Percentiles rank a stretch among this genome's conserved stretches.
phyloP scores from a whole-genome alignment of 2,113 vertebrate genomes.

The Hypanus sabinus region DNA sequence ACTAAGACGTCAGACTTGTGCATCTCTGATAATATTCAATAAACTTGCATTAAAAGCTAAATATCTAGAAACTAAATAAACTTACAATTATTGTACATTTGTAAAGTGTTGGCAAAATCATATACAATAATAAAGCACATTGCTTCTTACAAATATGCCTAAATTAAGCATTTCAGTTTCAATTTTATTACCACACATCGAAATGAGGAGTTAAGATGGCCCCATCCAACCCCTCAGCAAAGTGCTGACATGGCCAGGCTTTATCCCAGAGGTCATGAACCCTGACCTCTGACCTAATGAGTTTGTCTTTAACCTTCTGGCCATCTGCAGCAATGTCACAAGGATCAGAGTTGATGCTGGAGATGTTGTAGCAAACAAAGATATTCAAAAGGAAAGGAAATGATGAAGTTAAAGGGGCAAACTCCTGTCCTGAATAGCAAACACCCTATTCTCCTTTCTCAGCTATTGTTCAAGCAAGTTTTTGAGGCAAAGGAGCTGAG shows the following conservation, averaged over 20 bases:
- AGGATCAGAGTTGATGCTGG: not conserved
- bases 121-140: not conserved
- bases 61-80: not conserved
- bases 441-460: not conserved
- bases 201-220: not conserved
- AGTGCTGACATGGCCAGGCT: constrained; percentile 25
- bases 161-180: not conserved
- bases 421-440: not conserved
- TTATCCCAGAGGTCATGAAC: constrained; percentile 41
- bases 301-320: constrained; percentile 46
- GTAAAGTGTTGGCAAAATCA: not conserved
- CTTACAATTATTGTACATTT: not conserved
- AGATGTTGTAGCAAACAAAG: not conserved
- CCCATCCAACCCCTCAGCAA: constrained; percentile 38
- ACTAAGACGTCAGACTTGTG: not conserved
- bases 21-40: not conserved
- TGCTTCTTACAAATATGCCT: not conserved
- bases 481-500: not conserved
- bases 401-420: not conserved
- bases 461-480: not conserved
- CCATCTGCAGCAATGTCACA: constrained; percentile 41
- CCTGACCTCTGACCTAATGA: constrained; percentile 32
- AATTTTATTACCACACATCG: not conserved
- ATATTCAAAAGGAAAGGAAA: not conserved
- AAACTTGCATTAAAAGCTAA: not conserved